These are phyloP conservation scores for Noctilio leporinus DNA, from an alignment of 2,113 vertebrate genomes.

Conservation along the genomic window DNA sequence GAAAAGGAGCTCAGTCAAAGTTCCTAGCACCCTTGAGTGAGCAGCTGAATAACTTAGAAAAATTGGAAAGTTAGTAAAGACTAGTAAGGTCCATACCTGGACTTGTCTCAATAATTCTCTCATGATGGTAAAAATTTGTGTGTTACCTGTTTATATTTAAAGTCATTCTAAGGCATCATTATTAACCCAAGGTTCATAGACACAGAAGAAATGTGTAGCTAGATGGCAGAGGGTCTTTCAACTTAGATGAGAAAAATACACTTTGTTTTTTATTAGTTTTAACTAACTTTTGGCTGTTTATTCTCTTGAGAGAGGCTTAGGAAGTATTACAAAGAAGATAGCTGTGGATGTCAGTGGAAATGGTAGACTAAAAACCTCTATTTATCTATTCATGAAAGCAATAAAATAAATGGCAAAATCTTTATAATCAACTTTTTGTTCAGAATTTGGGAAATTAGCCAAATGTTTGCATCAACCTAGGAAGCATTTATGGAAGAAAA, in stretches of 20 bases:
- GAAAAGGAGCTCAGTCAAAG: not conserved
- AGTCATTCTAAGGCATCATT: not conserved
- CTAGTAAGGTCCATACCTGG: not conserved
- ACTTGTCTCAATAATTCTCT: not conserved
- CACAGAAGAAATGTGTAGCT: not conserved
- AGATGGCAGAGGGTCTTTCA: not conserved
- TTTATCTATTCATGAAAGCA: not conserved
- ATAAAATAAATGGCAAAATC: not conserved
- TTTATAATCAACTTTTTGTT: not conserved
- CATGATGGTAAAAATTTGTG: not conserved
- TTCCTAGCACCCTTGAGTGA: not conserved
- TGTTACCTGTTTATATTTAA: not conserved
- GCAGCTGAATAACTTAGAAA: not conserved
- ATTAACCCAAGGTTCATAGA: not conserved
- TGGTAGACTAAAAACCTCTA: not conserved
- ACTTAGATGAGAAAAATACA: not conserved
- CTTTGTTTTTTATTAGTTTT: not conserved
- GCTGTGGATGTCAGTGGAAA: not conserved
- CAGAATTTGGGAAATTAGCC: not conserved
- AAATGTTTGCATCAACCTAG: not conserved
- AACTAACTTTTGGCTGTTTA: not conserved
- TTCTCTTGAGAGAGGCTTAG: not conserved
- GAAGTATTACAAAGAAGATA: not conserved
- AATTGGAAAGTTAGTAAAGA: not conserved
- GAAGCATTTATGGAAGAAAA: not conserved